Evolutionary conservation across 2,888 invertebrate species (phyloP).

Genomic region (Salticus scenicus): DNA sequence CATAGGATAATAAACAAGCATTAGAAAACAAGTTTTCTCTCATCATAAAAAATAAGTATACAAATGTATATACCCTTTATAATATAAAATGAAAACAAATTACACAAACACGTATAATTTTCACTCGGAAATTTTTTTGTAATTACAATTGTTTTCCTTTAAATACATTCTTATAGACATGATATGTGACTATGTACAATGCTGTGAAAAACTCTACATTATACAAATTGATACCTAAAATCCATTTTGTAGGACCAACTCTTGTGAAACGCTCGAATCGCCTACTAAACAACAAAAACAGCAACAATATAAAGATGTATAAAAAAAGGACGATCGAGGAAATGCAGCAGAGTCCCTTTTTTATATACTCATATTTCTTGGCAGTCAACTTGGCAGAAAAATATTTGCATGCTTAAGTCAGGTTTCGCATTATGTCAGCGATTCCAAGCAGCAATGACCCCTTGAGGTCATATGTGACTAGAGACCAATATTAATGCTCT

Average conservation of each 20-base stretch:
- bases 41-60: slow-evolving; percentile 68
- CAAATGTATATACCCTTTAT: slow-evolving; percentile 61
- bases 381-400: slow-evolving; percentile 65
- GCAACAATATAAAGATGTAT: slow-evolving; percentile 64
- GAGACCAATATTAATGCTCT: slow-evolving; percentile 47
- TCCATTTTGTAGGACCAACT: slow-evolving; percentile 30
- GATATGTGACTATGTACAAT: slow-evolving; percentile 68
- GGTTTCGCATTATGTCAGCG: slow-evolving; percentile 13
- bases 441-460: slow-evolving; percentile 41
- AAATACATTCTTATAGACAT: slow-evolving; percentile 28
- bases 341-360: slow-evolving; percentile 22
- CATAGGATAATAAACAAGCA: slow-evolving; percentile 46
- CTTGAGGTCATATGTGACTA: slow-evolving; percentile 54
- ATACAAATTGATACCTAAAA: slow-evolving; percentile 59
- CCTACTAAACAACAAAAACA: slow-evolving; percentile 51
- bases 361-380: slow-evolving; percentile 32
- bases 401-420: slow-evolving; percentile 52
- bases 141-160: slow-evolving; percentile 38
- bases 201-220: slow-evolving; percentile 51
- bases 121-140: slow-evolving; percentile 37
- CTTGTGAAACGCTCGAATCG: slow-evolving; percentile 42
- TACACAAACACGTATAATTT: slow-evolving; percentile 43
- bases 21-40: slow-evolving; percentile 58
- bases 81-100: slow-evolving; percentile 66
- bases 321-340: slow-evolving; percentile 48